These are phyloP conservation scores for Luffia ferchaultella DNA, from an alignment of 2,888 invertebrate genomes.

Conservation along the genomic window DNA sequence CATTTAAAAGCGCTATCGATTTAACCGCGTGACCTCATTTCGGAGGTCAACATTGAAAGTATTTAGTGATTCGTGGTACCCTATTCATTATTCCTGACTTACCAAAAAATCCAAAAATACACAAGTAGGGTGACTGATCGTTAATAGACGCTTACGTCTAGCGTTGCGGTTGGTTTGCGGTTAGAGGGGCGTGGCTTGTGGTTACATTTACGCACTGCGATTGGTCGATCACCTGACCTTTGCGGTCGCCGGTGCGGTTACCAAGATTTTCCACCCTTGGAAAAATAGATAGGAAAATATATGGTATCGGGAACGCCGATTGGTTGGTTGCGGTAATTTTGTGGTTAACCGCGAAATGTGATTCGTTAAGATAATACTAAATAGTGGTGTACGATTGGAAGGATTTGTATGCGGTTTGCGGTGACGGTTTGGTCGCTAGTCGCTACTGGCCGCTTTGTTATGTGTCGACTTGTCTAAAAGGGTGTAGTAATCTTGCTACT, in stretches of 20 bases:
- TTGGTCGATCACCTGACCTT: constrained; percentile 68
- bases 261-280: constrained; percentile 64
- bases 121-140: constrained; percentile 33
- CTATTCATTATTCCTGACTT: too few species aligned
- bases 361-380: constrained; percentile 62
- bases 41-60: not conserved
- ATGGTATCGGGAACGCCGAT: constrained; percentile 37
- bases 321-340: constrained; percentile 49
- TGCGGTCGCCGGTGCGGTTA: constrained; percentile 69
- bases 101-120: too few species aligned
- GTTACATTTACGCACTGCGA: constrained; percentile 65
- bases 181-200: constrained; percentile 70
- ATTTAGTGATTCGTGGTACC: too few species aligned
- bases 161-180: constrained; percentile 71
- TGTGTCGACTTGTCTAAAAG: too few species aligned
- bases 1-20: too few species aligned
- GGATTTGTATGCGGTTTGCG: constrained; percentile 16
- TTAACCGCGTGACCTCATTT: not conserved
- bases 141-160: constrained; percentile 54
- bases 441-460: constrained; percentile 19
- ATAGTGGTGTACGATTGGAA: constrained; percentile 33
- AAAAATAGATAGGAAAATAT: constrained; percentile 62
- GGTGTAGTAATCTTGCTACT: too few species aligned
- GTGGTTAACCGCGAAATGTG: constrained; percentile 59
- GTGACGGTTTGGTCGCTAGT: constrained; percentile 10